phyloP scores from a whole-genome alignment of 2,113 vertebrate species.

The Picathartes gymnocephalus region DNA sequence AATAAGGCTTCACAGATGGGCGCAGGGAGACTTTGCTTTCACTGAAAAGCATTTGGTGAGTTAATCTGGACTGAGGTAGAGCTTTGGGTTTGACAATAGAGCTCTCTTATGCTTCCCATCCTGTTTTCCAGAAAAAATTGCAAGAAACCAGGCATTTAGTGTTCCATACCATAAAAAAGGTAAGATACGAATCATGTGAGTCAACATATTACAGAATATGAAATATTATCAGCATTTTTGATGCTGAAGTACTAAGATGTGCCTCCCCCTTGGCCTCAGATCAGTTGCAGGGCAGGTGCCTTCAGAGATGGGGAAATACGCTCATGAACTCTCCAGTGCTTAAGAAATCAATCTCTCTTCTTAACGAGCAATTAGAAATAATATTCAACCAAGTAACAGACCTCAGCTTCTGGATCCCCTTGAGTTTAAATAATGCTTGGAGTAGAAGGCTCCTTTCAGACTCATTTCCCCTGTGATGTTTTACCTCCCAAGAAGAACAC shows the following conservation, averaged over 20 bases:
- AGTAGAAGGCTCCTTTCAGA: neutral
- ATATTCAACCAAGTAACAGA: neutral
- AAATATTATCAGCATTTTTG: neutral
- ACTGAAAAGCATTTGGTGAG: neutral
- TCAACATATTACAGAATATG: neutral
- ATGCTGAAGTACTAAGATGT: neutral
- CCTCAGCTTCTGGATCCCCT: neutral
- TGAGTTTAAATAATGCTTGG: neutral
- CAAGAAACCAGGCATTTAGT: neutral
- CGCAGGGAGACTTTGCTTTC: neutral
- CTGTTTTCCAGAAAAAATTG: neutral
- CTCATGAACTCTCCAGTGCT: neutral
- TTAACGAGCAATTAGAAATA: neutral
- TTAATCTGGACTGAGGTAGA: neutral
- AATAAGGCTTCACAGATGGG: neutral
- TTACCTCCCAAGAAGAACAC: neutral
- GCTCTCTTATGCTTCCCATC: neutral
- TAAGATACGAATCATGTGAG: neutral
- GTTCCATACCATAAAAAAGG: neutral
- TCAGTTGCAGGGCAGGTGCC: neutral
- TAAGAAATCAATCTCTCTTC: neutral
- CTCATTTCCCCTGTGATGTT: neutral
- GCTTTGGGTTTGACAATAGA: neutral
- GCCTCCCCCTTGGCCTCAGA: neutral
- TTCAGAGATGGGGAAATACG: neutral